These are phyloP conservation scores for Umimayanthus chanpuru DNA, from an alignment of 92 coral and sea anemone species.

Conservation along the genomic window DNA sequence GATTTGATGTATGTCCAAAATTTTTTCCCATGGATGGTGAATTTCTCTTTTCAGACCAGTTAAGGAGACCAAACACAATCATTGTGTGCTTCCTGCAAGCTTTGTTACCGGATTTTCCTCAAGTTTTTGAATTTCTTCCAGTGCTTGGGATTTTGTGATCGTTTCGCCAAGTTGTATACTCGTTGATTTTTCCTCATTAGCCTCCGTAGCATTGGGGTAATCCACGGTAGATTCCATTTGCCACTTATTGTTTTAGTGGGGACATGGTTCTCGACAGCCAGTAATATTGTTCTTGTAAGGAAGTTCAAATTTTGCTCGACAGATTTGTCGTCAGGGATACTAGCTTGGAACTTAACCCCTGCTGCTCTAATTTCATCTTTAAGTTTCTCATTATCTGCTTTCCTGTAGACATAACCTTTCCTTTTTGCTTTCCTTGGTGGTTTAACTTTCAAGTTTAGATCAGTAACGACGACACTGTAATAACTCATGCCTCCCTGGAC, in stretches of 20 bases:
- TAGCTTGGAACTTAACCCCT: constrained; percentile 33
- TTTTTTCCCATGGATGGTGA: constrained; percentile 15
- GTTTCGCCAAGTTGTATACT: constrained; percentile 52
- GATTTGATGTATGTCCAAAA: constrained; percentile 41
- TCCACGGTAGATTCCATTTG: constrained; percentile 56
- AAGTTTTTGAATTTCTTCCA: constrained; percentile 62
- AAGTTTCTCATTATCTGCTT: not conserved
- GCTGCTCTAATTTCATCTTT: constrained; percentile 19
- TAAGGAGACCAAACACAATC: constrained; percentile 25
- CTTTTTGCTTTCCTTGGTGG: not conserved
- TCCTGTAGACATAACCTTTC: no score
- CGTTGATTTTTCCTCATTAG: constrained; percentile 47
- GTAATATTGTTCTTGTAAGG: constrained; percentile 24
- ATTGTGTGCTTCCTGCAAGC: constrained; percentile 42
- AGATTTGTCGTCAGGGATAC: constrained; percentile 34
- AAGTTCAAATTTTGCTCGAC: constrained; percentile 46
- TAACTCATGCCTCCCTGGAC: constrained; percentile 3
- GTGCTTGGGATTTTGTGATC: constrained; percentile 39
- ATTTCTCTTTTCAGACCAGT: constrained; percentile 7
- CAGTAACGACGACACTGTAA: constrained; percentile 6
- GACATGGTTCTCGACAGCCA: constrained; percentile 35
- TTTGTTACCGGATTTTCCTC: constrained; percentile 41
- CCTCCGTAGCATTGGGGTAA: constrained; percentile 39
- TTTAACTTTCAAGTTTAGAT: not conserved
- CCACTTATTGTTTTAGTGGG: constrained; percentile 44